These are phyloP conservation scores for Gastrophryne carolinensis DNA, from an alignment of 2,797 vertebrate species.

Conservation along the genomic window DNA sequence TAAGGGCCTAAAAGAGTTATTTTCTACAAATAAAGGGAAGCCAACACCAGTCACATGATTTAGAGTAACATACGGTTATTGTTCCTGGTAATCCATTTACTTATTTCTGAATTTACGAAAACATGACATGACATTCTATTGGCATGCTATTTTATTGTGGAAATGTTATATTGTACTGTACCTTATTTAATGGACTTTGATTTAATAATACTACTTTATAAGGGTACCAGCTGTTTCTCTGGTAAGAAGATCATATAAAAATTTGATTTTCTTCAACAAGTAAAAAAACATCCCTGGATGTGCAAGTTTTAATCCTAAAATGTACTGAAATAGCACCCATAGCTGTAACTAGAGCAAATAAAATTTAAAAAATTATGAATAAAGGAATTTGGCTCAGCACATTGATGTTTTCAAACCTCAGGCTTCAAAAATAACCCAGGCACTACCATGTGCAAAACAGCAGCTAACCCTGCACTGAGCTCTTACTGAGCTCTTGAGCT, in stretches of 20 bases:
- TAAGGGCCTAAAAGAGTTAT: too few species aligned
- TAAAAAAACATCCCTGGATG: too few species aligned
- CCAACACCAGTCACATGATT: background rate
- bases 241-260: background rate
- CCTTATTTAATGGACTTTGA: background rate
- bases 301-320: too few species aligned
- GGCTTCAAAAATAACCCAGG: too few species aligned
- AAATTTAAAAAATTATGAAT: too few species aligned
- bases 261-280: background rate
- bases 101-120: background rate
- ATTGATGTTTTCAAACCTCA: too few species aligned
- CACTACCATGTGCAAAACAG: too few species aligned
- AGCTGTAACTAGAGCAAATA: too few species aligned
- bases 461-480: too few species aligned
- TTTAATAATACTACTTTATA: constrained; percentile 14
- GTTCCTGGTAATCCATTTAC: constrained; percentile 7
- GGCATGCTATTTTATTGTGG: constrained; percentile 2
- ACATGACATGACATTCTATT: background rate
- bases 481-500: too few species aligned
- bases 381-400: too few species aligned
- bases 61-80: background rate
- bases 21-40: background rate
- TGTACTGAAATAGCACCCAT: too few species aligned
- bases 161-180: background rate
- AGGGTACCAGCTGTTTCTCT: background rate